Percentiles rank a stretch among this genome's conserved stretches.
Conservation (phyloP, 2,888 invertebrate species). For the Microplitis manilae region DNA sequence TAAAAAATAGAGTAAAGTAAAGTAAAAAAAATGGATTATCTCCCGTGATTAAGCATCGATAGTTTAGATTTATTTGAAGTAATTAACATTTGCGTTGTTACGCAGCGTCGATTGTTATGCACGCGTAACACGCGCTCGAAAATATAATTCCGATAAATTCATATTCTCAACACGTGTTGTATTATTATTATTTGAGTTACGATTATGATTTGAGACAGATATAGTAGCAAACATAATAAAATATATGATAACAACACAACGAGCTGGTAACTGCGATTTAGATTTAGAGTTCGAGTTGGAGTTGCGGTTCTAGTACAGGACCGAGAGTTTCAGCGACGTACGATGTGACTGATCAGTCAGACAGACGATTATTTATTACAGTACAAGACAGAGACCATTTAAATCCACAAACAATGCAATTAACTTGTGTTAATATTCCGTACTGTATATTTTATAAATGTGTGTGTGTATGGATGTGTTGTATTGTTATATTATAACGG, state of each 20-base stretch:
- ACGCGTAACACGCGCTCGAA: slow-evolving; percentile 46
- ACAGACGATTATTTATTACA: slow-evolving; percentile 26
- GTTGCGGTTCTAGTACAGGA: too few relatives aligned
- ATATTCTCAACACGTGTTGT: slow-evolving; percentile 57
- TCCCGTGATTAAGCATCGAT: neutral
- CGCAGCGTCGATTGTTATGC: slow-evolving; percentile 44
- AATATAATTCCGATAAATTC: slow-evolving; percentile 54
- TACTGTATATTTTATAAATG: neutral
- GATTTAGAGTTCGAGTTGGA: neutral
- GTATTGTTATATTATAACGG: slow-evolving; percentile 50
- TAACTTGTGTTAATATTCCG: slow-evolving; percentile 5
- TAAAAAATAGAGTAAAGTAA: neutral
- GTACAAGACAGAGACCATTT: slow-evolving; percentile 1
- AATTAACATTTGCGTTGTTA: slow-evolving; percentile 27
- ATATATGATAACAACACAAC: slow-evolving; percentile 27
- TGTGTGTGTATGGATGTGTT: slow-evolving; percentile 34
- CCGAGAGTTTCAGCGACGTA: neutral
- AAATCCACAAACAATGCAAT: slow-evolving; percentile 18
- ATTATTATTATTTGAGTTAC: slow-evolving; percentile 43
- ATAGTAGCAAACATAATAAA: slow-evolving; percentile 57
- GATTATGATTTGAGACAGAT: neutral
- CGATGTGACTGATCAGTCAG: neutral
- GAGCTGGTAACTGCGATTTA: neutral
- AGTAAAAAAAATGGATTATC: neutral
- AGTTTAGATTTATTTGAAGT: slow-evolving; percentile 8